Evolutionary conservation across 2,113 vertebrate species (phyloP).

Genomic region (Nicator chloris): DNA sequence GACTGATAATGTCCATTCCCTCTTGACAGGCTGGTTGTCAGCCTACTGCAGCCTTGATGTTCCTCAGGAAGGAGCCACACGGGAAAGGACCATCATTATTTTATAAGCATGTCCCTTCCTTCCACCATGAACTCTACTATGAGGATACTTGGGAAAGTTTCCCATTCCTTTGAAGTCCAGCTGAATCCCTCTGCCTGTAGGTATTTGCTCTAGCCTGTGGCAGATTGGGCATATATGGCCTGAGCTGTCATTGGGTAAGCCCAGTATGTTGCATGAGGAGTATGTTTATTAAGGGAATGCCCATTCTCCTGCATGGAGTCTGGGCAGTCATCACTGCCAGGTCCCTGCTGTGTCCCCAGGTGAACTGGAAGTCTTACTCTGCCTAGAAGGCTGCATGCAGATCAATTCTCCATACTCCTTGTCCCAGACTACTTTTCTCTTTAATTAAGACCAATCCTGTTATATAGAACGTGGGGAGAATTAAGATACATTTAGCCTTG

Average conservation of each 20-base stretch:
- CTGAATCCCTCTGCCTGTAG: not conserved
- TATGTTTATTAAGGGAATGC: not conserved
- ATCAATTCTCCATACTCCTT: not conserved
- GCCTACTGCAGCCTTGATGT: not conserved
- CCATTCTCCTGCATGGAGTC: not conserved
- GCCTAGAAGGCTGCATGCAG: not conserved
- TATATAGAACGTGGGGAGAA: not conserved
- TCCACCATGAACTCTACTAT: not conserved
- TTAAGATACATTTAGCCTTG: not conserved
- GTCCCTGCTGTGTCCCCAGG: not conserved
- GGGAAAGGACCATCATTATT: not conserved
- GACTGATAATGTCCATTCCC: not conserved
- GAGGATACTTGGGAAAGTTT: not conserved
- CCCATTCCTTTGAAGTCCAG: not conserved
- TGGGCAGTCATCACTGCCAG: not conserved
- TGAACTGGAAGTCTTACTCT: not conserved
- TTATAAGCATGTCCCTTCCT: not conserved
- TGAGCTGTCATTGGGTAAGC: not conserved
- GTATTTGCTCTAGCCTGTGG: not conserved
- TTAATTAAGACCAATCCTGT: conserved; percentile 2
- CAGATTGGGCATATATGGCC: not conserved
- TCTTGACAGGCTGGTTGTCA: not conserved
- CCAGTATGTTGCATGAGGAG: not conserved
- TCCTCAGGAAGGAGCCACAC: not conserved
- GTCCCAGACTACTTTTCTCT: not conserved